Conservation (phyloP, 2,888 invertebrate species). For the Lottia gigantea region DNA sequence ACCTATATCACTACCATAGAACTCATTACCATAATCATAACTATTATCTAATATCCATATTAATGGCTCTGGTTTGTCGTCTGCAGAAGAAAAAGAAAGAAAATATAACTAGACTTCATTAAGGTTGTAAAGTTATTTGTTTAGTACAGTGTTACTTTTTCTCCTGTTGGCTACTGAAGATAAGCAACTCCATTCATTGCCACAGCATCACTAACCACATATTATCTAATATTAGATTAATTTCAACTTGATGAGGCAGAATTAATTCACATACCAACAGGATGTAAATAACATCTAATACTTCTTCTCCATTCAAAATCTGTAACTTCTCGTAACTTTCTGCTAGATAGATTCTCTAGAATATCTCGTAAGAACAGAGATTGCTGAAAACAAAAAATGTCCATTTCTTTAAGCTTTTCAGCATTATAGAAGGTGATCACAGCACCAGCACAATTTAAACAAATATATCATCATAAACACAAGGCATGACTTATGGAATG, state of each 20-base stretch:
- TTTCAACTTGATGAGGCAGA: no score
- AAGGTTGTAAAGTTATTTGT: no score
- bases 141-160: no score
- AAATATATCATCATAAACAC: no score
- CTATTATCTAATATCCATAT: slow-evolving; percentile 64
- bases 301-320: slow-evolving; percentile 68
- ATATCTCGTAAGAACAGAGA: slow-evolving; percentile 63
- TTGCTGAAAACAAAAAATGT: slow-evolving; percentile 48
- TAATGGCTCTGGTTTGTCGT: slow-evolving; percentile 55
- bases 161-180: no score
- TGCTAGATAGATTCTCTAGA: slow-evolving; percentile 59
- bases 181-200: no score
- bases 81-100: slow-evolving; percentile 30
- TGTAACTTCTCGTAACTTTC: slow-evolving; percentile 63
- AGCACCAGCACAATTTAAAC: no score
- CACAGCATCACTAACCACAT: no score
- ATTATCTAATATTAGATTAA: no score
- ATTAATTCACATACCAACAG: slow-evolving; percentile 44
- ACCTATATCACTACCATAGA: slow-evolving; percentile 63
- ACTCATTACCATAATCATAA: slow-evolving; percentile 65
- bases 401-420: background rate
- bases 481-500: no score
- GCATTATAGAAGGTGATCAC: background rate
- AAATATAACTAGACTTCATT: no score
- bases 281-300: slow-evolving; percentile 60